These are phyloP conservation scores for Sinelater perroti DNA, from an alignment of 2,888 invertebrate genomes.

Conservation along the genomic window DNA sequence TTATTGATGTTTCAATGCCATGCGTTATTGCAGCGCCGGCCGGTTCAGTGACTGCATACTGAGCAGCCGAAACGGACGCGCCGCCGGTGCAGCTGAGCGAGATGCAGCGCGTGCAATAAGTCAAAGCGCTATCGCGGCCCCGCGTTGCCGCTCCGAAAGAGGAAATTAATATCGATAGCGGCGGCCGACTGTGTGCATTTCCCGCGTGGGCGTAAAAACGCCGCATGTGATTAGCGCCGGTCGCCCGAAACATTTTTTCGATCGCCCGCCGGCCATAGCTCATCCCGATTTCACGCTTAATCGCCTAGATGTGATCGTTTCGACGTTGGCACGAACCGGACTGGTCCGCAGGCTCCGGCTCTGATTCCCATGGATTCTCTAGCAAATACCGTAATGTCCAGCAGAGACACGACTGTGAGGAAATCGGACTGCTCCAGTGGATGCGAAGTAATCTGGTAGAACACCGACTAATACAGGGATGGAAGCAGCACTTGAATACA, in stretches of 20 bases:
- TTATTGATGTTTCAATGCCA: slow-evolving; percentile 57
- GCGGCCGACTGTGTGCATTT: slow-evolving; percentile 1
- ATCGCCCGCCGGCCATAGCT: too few relatives aligned
- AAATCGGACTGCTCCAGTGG: too few relatives aligned
- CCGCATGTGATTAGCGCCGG: slow-evolving; percentile 27
- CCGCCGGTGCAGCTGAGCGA: slow-evolving; percentile 44
- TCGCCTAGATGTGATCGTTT: slow-evolving; percentile 21
- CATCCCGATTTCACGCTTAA: slow-evolving; percentile 17
- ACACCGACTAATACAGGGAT: too few relatives aligned
- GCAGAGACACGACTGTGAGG: not conserved
- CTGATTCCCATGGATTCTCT: slow-evolving; percentile 20
- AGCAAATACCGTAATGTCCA: not conserved
- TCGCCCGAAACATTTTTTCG: too few relatives aligned
- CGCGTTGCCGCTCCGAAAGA: slow-evolving; percentile 41
- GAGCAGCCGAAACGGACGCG: slow-evolving; percentile 51
- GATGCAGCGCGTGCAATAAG: slow-evolving; percentile 47
- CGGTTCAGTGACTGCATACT: slow-evolving; percentile 57
- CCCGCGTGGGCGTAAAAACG: too few relatives aligned
- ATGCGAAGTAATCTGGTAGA: too few relatives aligned
- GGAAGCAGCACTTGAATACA: too few relatives aligned
- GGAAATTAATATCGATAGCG: slow-evolving; percentile 14
- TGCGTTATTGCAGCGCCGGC: slow-evolving; percentile 53
- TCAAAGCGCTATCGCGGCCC: slow-evolving; percentile 52
- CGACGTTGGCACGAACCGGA: slow-evolving; percentile 23
- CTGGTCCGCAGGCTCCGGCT: slow-evolving; percentile 14